Evolutionary conservation across 2,888 invertebrate genomes (phyloP).

Genomic region (Hirtodrosophila histrioides): DNA sequence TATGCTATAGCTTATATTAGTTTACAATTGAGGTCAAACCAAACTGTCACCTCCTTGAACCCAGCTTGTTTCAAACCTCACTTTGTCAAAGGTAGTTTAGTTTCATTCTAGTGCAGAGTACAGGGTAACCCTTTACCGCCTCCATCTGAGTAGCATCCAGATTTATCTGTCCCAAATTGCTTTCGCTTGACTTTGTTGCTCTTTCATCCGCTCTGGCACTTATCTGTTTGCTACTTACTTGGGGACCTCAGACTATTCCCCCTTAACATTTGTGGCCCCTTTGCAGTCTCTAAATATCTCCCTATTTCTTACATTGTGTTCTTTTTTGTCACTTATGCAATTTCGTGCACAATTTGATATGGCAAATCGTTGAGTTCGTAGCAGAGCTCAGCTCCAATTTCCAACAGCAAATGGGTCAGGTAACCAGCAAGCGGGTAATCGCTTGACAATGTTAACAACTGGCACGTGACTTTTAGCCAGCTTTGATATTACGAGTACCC

Average conservation of each 20-base stretch:
- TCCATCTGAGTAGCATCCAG: neutral
- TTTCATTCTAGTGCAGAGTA: no score
- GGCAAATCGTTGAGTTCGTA: conserved; percentile 35
- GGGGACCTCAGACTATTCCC: conserved; percentile 5
- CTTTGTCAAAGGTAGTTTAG: no score
- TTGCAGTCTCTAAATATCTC: neutral
- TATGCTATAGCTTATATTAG: no score
- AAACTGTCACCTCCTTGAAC: no score
- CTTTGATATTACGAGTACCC: neutral
- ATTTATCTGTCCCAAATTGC: neutral
- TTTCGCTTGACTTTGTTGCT: no score
- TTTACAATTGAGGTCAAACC: no score
- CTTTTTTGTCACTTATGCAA: conserved; percentile 41
- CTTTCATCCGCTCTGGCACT: no score
- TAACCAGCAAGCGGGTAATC: neutral
- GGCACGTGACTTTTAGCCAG: conserved; percentile 47
- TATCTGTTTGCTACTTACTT: conserved; percentile 7
- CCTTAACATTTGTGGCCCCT: no score
- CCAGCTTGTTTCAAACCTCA: no score
- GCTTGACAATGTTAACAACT: conserved; percentile 27
- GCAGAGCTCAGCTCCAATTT: conserved; percentile 33
- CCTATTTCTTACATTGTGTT: neutral
- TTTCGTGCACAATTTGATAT: conserved; percentile 58
- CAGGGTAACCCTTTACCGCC: no score
- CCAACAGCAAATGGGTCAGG: conserved; percentile 28